Evolutionary conservation across 2,888 invertebrate genomes (phyloP), one percentile per base, ranked within the genome.

Genomic region (Suillia variegata): DNA sequence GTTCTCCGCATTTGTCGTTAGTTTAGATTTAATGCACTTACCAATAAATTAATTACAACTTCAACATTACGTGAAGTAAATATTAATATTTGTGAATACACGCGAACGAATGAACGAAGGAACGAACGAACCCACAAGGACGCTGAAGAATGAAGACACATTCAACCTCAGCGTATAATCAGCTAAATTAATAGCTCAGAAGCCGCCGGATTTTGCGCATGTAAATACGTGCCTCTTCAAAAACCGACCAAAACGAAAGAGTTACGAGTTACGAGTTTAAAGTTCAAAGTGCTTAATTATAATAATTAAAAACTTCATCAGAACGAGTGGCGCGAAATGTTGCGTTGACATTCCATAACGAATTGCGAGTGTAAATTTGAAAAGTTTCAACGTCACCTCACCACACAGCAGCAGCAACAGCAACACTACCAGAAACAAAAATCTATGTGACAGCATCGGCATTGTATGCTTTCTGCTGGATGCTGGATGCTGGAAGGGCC

Each of bases 281-380:
- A 72, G 72, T 75, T 72, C 72, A 72, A 72, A 74, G 72, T 72
- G 74, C 75, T 74, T 72, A 72, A 72, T 72, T 72, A 72, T 72
- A 72, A 74, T 72, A 72, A 72, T 73, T 72, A 72, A 71, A 74
- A 72, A 74, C 71, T 72, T 72, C 70, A 8, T 60, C 45, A 56
- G 66, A 64, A 61, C 59, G 59, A 61, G 67, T n/a, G n/a, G n/a
- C 61, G 56, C 56, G 62, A 60, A 69, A 64, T 34, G 15, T 22
- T 20, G n/a, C 33, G 38, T 49, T 26, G 20, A 66, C 66, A 64
- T 62, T 63, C 59, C 57, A 55, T 52, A 54, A 56, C 49, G 21
- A 38, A 57, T 56, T 33, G 58, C 42, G 53, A 51, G 52, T 49
- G 53, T 18, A 48, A 58, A 58, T 54, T 38, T 15, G 22, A 45